phyloP scores from a whole-genome alignment of 2,888 invertebrate genomes.

The Buathra laborator region DNA sequence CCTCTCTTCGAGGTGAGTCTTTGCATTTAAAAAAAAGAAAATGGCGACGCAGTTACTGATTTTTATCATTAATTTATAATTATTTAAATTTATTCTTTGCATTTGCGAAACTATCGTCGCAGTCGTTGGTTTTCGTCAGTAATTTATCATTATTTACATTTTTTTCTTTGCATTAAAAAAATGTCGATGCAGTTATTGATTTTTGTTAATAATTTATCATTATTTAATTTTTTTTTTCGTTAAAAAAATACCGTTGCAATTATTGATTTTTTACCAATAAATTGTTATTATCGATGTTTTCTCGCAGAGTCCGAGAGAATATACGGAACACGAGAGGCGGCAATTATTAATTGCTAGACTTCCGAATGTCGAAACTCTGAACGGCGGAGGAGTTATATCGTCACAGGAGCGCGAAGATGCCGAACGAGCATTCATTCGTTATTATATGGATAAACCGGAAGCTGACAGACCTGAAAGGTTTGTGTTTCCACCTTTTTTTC shows the following conservation, averaged over 20 bases:
- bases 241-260: not conserved
- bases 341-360: conserved; percentile 95
- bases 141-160: no score
- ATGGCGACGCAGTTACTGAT: no score
- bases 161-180: no score
- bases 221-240: no score
- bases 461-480: conserved; percentile 93
- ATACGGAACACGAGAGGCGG: conserved; percentile 95
- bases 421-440: conserved; percentile 96
- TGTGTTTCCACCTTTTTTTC: conserved; percentile 31
- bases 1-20: conserved; percentile 87
- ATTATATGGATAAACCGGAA: conserved; percentile 95
- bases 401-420: conserved; percentile 96
- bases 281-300: conserved; percentile 13
- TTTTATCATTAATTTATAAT: no score
- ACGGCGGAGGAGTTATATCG: conserved; percentile 95
- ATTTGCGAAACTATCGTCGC: no score
- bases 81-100: no score
- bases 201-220: not conserved
- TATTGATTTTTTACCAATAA: conserved; percentile 14
- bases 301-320: conserved; percentile 88
- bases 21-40: no score
- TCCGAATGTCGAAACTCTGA: conserved; percentile 93
- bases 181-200: no score
- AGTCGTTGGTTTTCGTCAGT: no score